These are phyloP conservation scores for Apis laboriosa DNA, from an alignment of 1,140 invertebrate genomes.

Conservation along the genomic window DNA sequence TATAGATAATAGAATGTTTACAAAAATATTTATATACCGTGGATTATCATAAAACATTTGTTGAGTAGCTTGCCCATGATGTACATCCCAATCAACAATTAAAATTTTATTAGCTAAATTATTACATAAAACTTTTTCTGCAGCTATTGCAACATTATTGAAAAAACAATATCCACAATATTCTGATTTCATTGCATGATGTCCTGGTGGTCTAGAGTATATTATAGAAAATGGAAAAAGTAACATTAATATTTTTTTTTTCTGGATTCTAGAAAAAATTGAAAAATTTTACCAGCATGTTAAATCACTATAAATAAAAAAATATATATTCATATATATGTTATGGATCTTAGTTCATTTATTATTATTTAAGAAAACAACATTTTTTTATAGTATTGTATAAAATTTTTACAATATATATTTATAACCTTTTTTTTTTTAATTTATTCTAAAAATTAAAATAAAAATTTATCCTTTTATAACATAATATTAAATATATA, in stretches of 20 bases:
- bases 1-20: background rate
- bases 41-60: conserved; percentile 96
- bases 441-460: no score
- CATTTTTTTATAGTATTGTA: no score
- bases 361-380: background rate
- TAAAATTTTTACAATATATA: no score
- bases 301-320: background rate
- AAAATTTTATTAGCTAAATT: conserved; percentile 86
- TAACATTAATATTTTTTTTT: background rate
- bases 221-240: background rate
- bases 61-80: conserved; percentile 97
- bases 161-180: conserved; percentile 98
- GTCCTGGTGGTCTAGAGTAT: conserved; percentile 92
- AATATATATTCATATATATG: background rate
- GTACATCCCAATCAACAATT: conserved; percentile 98
- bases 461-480: no score
- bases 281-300: no score
- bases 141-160: conserved; percentile 97
- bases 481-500: no score
- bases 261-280: no score
- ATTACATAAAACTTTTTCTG: conserved; percentile 88
- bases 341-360: background rate
- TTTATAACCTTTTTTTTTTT: no score
- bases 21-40: conserved; percentile 81
- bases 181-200: conserved; percentile 96